These are phyloP conservation scores for Mastomys coucha DNA, from an alignment of 2,113 vertebrate species.

Conservation along the genomic window DNA sequence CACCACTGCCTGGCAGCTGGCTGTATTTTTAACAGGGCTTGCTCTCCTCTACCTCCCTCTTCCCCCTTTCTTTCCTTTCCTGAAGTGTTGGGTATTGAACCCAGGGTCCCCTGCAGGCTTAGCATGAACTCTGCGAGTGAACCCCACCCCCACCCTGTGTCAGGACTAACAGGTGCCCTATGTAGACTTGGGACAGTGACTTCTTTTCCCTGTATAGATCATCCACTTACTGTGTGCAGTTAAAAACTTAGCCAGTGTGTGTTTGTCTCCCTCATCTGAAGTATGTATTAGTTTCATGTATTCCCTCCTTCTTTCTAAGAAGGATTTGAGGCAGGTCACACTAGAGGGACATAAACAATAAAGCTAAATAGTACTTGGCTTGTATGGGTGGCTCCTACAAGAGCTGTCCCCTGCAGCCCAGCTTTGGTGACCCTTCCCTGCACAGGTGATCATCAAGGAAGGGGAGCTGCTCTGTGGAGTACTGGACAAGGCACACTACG, in stretches of 20 bases:
- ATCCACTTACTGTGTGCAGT: not conserved
- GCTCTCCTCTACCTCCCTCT: not conserved
- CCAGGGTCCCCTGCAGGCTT: not conserved
- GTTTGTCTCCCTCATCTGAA: not conserved
- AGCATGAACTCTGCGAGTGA: not conserved
- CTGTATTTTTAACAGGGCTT: not conserved
- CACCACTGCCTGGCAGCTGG: too few relatives aligned
- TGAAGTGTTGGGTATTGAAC: not conserved
- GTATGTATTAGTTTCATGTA: not conserved
- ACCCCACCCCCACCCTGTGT: not conserved
- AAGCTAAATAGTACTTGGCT: not conserved
- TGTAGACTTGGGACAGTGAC: not conserved
- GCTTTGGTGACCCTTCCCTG: not conserved
- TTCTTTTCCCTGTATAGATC: not conserved
- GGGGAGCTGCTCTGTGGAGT: conserved; percentile 96
- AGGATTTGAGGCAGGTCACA: not conserved
- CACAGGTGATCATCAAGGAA: conserved; percentile 93
- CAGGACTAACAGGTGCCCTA: not conserved
- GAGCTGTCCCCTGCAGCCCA: not conserved
- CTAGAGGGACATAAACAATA: not conserved
- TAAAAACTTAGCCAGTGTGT: not conserved
- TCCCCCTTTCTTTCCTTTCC: not conserved
- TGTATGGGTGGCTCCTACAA: not conserved
- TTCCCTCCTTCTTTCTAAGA: not conserved
- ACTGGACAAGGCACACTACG: conserved; percentile 98